These are phyloP conservation scores for Spicauda simplicius DNA, from an alignment of 2,888 invertebrate species.

Conservation along the genomic window DNA sequence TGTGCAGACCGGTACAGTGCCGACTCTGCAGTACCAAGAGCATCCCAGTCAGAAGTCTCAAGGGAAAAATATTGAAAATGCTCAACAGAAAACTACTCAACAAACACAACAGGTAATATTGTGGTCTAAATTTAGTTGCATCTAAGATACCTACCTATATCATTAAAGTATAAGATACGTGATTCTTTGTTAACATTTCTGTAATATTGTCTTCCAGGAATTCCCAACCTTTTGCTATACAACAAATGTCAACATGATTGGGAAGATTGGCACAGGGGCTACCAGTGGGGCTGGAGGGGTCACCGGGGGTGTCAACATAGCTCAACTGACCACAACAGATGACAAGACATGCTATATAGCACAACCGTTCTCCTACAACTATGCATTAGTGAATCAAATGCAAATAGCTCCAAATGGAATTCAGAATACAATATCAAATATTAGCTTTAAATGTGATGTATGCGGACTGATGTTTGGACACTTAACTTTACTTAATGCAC, in stretches of 20 bases:
- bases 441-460: constrained; percentile 95
- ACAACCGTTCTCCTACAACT: constrained; percentile 91
- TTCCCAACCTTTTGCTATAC: constrained; percentile 90
- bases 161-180: too few species aligned
- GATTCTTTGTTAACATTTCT: too few species aligned
- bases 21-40: constrained; percentile 88
- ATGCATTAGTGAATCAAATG: constrained; percentile 94
- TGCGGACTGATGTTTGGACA: constrained; percentile 95
- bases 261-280: constrained; percentile 82
- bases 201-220: constrained; percentile 66
- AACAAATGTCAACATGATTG: constrained; percentile 88
- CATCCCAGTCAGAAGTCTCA: constrained; percentile 86
- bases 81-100: constrained; percentile 85
- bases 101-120: constrained; percentile 60
- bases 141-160: too few species aligned
- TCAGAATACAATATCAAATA: constrained; percentile 91
- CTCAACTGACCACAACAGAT: constrained; percentile 86
- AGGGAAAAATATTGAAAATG: constrained; percentile 86
- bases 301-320: constrained; percentile 87
- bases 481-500: constrained; percentile 92
- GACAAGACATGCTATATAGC: constrained; percentile 91
- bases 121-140: too few species aligned
- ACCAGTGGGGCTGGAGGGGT: constrained; percentile 71
- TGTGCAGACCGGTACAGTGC: constrained; percentile 85
- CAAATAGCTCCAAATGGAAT: constrained; percentile 88